A percentile compares a stretch with the other conserved stretches of the same genome.
Evolutionary conservation across 2,797 vertebrate species (phyloP).

Genomic region (Salarias fasciatus): DNA sequence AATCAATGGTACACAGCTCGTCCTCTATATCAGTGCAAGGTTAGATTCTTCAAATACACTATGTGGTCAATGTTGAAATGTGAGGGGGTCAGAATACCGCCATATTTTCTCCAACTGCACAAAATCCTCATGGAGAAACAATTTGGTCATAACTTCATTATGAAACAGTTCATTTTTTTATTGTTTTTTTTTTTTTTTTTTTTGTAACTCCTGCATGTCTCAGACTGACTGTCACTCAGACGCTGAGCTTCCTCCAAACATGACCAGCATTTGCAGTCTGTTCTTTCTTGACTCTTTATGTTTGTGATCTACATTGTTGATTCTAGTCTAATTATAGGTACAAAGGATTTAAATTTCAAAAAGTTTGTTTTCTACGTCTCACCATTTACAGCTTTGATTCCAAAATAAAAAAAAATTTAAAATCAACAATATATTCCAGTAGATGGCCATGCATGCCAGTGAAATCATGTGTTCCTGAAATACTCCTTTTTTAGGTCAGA

Average conservation of each 20-base stretch:
- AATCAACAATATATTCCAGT: not conserved
- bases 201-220: not conserved
- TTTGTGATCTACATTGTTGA: conserved; percentile 21
- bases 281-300: conserved; percentile 12
- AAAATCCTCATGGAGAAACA: not conserved
- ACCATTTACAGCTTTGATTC: not conserved
- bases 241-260: conserved; percentile 11
- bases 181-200: not conserved
- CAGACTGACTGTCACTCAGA: conserved; percentile 13
- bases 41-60: too few species aligned
- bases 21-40: not conserved
- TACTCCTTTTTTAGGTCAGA: not conserved
- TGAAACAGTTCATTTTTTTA: too few species aligned
- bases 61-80: not conserved
- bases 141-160: too few species aligned
- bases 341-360: conserved; percentile 11
- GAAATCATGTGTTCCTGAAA: not conserved
- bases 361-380: conserved; percentile 7
- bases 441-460: not conserved
- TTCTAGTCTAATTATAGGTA: conserved; percentile 26
- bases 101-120: not conserved
- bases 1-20: not conserved
- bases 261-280: conserved; percentile 23
- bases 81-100: not conserved
- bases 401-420: not conserved